These are phyloP conservation scores for Lymantria dispar DNA, from an alignment of 2,888 invertebrate genomes.

Conservation along the genomic window DNA sequence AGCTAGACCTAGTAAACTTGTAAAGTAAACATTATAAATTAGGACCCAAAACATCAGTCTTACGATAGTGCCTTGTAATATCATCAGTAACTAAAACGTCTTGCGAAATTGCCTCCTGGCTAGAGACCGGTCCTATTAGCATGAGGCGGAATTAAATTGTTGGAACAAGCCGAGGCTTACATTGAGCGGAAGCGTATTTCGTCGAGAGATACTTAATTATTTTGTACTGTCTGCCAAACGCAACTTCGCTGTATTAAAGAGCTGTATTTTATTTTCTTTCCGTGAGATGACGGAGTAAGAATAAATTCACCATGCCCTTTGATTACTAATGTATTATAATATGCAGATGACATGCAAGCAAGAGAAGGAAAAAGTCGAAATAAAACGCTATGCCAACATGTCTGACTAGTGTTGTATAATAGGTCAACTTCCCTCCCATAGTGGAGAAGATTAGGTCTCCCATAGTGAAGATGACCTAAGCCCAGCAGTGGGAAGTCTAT, in stretches of 20 bases:
- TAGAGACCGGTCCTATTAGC: constrained; percentile 50
- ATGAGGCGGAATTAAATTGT: constrained; percentile 54
- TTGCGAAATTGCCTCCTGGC: constrained; percentile 50
- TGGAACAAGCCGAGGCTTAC: constrained; percentile 4
- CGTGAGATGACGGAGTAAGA: no score
- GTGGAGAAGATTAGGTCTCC: no score
- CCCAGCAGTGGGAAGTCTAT: no score
- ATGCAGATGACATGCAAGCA: no score
- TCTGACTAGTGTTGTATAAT: no score
- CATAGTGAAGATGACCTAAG: no score
- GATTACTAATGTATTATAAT: no score
- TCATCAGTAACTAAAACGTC: constrained; percentile 50
- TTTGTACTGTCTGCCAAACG: not conserved
- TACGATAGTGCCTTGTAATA: constrained; percentile 33
- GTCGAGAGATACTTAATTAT: not conserved
- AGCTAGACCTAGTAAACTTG: not conserved
- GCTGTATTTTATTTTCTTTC: not conserved
- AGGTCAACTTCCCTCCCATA: no score
- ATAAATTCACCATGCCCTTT: no score
- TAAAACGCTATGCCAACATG: no score
- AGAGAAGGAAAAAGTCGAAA: no score
- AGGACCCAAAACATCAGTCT: constrained; percentile 15
- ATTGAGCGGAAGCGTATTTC: constrained; percentile 3
- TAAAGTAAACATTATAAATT: constrained; percentile 4
- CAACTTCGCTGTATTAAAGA: not conserved